Percentiles rank a stretch among this genome's conserved stretches.
Evolutionary conservation across 2,113 vertebrate genomes (phyloP).

Genomic region (Sterna hirundo): DNA sequence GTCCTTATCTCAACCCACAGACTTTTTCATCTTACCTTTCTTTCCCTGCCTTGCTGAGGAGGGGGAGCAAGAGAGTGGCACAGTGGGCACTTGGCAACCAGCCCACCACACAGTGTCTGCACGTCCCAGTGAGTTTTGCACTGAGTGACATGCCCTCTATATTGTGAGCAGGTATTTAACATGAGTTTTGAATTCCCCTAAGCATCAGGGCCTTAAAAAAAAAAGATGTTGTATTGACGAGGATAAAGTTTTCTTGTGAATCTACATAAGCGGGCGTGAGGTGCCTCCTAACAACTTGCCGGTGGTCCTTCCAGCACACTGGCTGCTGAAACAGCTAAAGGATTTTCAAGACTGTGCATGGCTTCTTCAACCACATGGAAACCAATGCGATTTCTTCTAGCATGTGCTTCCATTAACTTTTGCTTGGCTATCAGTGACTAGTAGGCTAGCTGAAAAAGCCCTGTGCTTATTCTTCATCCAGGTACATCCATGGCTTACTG

Average conservation of each 20-base stretch:
- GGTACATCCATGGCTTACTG: not conserved
- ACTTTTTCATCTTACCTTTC: not conserved
- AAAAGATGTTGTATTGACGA: not conserved
- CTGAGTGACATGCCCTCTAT: not conserved
- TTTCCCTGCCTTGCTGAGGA: not conserved
- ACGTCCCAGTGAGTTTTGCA: not conserved
- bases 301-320: not conserved
- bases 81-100: not conserved
- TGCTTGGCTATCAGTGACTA: conserved; percentile 36
- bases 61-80: accelerated
- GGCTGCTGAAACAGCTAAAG: not conserved
- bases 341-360: not conserved
- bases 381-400: not conserved
- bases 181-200: not conserved
- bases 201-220: not conserved
- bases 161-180: not conserved
- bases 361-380: not conserved
- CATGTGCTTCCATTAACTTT: not conserved
- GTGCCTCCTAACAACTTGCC: not conserved
- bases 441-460: not conserved
- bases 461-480: not conserved
- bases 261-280: not conserved
- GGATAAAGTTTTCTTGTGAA: not conserved
- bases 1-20: not conserved
- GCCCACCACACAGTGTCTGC: not conserved